A percentile compares a stretch with the other conserved stretches of the same genome.
Conservation (phyloP, 1,140 invertebrate genomes). For the Sminthurides bifidus region DNA sequence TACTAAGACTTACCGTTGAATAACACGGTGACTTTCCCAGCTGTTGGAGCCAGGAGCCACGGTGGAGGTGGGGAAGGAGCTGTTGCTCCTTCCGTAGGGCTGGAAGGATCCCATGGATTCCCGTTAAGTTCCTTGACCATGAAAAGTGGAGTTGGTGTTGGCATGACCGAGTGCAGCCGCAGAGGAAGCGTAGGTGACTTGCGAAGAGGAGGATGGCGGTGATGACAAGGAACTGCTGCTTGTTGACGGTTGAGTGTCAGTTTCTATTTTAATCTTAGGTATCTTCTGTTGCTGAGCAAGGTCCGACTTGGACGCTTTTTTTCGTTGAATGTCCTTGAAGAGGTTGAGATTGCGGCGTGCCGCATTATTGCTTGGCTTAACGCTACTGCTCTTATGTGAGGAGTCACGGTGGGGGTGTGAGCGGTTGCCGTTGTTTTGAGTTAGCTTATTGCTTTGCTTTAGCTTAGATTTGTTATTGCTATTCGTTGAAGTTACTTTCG, state of each 20-base stretch:
- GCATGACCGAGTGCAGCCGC: not conserved
- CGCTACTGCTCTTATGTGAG: slow-evolving; percentile 3
- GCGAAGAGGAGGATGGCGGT: not conserved
- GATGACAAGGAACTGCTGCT: not conserved
- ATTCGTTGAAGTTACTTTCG: slow-evolving; percentile 7
- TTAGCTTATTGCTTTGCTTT: slow-evolving; percentile 8
- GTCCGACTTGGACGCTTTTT: no score
- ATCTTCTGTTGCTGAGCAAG: no score
- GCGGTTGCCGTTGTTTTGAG: slow-evolving; percentile 11
- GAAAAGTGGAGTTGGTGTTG: not conserved
- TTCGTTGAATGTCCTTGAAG: no score
- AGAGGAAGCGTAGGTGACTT: not conserved
- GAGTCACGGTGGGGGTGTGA: slow-evolving; percentile 3
- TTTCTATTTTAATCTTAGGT: not conserved
- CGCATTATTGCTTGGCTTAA: no score
- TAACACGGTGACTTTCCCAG: slow-evolving; percentile 31
- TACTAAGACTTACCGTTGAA: slow-evolving; percentile 27
- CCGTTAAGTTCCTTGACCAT: not conserved
- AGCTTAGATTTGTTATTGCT: slow-evolving; percentile 16
- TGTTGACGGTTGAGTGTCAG: not conserved
- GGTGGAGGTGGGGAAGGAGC: slow-evolving; percentile 28
- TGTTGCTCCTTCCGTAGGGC: slow-evolving; percentile 30
- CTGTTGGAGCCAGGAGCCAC: slow-evolving; percentile 31
- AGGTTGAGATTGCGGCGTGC: no score
- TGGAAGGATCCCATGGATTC: slow-evolving; percentile 25